Percentiles rank a stretch among this genome's conserved stretches.
Conservation (phyloP, 2,888 invertebrate species). For the Hesperia comma region DNA sequence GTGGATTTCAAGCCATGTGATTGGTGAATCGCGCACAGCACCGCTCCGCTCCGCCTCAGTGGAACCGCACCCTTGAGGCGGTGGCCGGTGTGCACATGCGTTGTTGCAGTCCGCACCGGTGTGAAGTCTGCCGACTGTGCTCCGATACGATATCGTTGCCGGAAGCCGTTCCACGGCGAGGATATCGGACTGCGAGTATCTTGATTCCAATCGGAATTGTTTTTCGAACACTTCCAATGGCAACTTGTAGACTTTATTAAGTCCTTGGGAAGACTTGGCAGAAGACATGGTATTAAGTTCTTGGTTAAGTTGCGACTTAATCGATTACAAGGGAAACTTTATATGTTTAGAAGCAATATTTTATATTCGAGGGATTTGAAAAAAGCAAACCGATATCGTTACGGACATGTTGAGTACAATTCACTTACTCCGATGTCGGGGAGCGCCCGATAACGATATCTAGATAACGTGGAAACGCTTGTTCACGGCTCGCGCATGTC, state of each 20-base stretch:
- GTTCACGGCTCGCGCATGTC: conserved; percentile 29
- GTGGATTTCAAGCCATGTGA: too few species aligned
- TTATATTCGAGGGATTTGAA: not conserved
- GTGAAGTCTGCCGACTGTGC: not conserved
- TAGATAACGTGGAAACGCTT: conserved; percentile 14
- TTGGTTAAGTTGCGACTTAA: too few species aligned
- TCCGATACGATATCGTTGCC: conserved; percentile 1
- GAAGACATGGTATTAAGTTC: too few species aligned
- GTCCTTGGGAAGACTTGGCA: too few species aligned
- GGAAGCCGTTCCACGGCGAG: not conserved
- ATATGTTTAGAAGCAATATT: not conserved
- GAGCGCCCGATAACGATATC: conserved; percentile 5
- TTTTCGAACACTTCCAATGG: too few species aligned
- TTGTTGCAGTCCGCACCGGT: conserved; percentile 18
- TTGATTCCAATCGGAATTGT: too few species aligned
- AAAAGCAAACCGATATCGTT: not conserved
- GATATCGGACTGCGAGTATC: not conserved
- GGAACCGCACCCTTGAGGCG: conserved; percentile 23
- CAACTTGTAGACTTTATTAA: too few species aligned
- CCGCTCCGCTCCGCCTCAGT: too few species aligned
- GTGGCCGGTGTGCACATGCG: conserved; percentile 31
- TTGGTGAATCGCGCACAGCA: too few species aligned
- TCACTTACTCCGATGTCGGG: conserved; percentile 5
- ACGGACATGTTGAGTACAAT: not conserved
- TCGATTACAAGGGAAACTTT: too few species aligned